These are phyloP conservation scores for Anarrhichthys ocellatus DNA, from an alignment of 2,113 vertebrate species.

Conservation along the genomic window DNA sequence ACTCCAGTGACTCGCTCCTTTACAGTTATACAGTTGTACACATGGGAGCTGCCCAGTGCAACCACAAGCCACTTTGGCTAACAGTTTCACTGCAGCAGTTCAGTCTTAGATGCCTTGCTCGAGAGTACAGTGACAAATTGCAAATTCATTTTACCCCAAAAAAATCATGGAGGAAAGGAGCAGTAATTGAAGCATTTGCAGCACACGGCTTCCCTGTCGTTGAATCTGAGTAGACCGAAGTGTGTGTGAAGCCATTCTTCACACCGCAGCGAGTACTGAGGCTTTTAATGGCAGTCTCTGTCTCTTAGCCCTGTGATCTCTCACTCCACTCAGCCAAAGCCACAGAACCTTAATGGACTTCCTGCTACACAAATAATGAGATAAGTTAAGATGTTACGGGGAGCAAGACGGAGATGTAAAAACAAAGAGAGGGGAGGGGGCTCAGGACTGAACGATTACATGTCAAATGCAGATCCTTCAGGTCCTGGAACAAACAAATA, in stretches of 20 bases:
- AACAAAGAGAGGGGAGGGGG: slow-evolving; percentile 35
- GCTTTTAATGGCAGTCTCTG: slow-evolving; percentile 59
- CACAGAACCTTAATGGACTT: slow-evolving; percentile 73
- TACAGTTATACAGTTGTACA: neutral
- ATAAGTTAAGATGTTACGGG: slow-evolving; percentile 60
- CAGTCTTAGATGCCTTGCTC: slow-evolving; percentile 5
- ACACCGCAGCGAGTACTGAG: slow-evolving; percentile 45
- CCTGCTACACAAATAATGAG: slow-evolving; percentile 64
- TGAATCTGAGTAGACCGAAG: slow-evolving; percentile 47
- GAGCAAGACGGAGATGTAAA: slow-evolving; percentile 43
- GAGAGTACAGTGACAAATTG: neutral
- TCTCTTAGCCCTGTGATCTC: slow-evolving; percentile 61
- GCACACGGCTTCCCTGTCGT: slow-evolving; percentile 32
- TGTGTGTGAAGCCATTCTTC: slow-evolving; percentile 57
- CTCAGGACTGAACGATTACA: slow-evolving; percentile 25
- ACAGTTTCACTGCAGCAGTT: neutral
- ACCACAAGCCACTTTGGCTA: neutral
- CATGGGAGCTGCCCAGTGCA: neutral
- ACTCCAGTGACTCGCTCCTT: neutral
- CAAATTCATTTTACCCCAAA: neutral
- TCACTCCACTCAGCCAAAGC: slow-evolving; percentile 62
- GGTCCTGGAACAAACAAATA: slow-evolving; percentile 26
- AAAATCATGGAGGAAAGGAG: slow-evolving; percentile 14
- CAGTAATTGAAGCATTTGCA: slow-evolving; percentile 19
- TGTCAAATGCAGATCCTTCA: slow-evolving; percentile 53